These are phyloP conservation scores for Neodiprion virginianus DNA, from an alignment of 1,140 invertebrate species.

Conservation along the genomic window DNA sequence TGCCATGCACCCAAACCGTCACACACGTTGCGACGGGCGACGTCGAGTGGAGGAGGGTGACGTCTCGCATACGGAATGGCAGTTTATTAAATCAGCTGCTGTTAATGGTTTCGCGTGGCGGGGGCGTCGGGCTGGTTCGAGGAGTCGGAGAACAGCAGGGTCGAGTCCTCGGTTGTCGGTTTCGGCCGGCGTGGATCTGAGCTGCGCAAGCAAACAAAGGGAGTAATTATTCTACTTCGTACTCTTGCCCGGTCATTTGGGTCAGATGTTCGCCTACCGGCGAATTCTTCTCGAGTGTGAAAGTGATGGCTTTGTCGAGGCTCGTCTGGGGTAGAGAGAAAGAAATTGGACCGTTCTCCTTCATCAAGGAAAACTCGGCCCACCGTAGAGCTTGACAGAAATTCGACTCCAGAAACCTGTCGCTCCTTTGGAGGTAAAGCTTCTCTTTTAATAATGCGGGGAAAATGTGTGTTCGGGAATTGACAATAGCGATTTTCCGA, in stretches of 20 bases:
- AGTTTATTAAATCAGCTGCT: slow-evolving; percentile 3
- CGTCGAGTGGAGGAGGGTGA: neutral
- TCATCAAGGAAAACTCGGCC: too few species aligned
- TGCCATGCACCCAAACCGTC: neutral
- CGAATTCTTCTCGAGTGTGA: neutral
- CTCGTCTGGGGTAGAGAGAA: neutral
- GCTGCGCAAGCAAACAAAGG: neutral
- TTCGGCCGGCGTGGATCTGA: neutral
- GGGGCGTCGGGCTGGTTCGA: neutral
- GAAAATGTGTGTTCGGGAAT: too few species aligned
- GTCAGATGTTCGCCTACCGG: neutral
- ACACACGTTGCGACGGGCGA: neutral
- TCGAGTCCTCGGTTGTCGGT: neutral
- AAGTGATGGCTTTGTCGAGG: neutral
- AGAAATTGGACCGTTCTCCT: too few species aligned
- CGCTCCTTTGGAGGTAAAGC: too few species aligned
- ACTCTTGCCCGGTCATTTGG: neutral
- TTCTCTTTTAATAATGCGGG: too few species aligned
- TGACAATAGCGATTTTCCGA: too few species aligned
- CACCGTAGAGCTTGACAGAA: too few species aligned
- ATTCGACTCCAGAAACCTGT: too few species aligned
- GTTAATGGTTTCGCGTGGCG: slow-evolving; percentile 1
- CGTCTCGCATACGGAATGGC: slow-evolving; percentile 6
- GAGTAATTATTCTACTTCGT: neutral
- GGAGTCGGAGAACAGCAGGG: neutral